Base-by-base conservation (phyloP, 2,113 vertebrate species). In the Zosterops japonicus region DNA sequence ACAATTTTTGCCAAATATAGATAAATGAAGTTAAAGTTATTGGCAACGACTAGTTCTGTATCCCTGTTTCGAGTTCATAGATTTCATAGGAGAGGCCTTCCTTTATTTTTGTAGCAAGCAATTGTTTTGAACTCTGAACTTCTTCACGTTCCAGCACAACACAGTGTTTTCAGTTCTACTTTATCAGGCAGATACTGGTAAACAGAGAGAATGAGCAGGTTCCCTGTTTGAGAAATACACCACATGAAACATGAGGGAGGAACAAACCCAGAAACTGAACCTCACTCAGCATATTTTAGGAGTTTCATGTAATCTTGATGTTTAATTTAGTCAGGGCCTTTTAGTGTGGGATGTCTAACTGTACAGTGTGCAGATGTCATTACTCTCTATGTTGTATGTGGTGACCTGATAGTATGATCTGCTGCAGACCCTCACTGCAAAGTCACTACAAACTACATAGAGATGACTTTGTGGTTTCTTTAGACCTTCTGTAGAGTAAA, bases 11-110 rank as follows among this genome's bases (percentile, higher is more conserved):
- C 98, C 98, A 98, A 98, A 98, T 98, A 98, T 98, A 98, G 98
- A 98, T 98, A 98, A 98, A 98, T 98, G 98, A 98, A 98, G 97
- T 98, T 98, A 98, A 98, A 98, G 97, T 98, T 98, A 97, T 98
- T 98, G 98, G 98, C 98, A 97, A 94, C 49, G 47, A 78, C 95
- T 94, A 80, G 91, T 93, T 97, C 94, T 96, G 95, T 96, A 97
- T 97, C 97, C 97, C 96, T 98, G 97, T 96, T 98, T 97, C 5
- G 49, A 98, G 97, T 98, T 98, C 97, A 97, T 89, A 92, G 97
- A 96, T 97, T 98, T 97, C 95, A 87, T 94, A 97, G 95, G 96
- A 94, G 95, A 79, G 96, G 88, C 93, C 86, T 96, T 85, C 84
- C 81, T 97, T 96, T 94, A 60, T 96, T 96, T 97, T 96, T 83